A percentile compares a stretch with the other conserved stretches of the same genome.
phyloP scores from a whole-genome alignment of 2,113 vertebrate species.

The Camelus dromedarius region DNA sequence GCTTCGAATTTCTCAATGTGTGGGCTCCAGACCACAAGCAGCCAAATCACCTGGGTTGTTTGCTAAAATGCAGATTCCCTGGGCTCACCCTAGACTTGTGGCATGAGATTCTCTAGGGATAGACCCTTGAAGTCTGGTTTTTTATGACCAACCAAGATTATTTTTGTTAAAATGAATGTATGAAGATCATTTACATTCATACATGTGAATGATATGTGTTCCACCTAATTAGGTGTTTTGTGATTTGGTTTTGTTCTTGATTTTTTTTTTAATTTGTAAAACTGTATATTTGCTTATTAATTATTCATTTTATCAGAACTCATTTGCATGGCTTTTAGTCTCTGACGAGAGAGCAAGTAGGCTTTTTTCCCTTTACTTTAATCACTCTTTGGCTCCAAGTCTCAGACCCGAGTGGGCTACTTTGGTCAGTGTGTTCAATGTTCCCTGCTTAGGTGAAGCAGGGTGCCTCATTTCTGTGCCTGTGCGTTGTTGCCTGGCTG shows the following conservation, averaged over 20 bases:
- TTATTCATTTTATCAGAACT: slow-evolving; percentile 37
- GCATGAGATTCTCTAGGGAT: neutral
- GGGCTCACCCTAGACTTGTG: neutral
- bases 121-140: neutral
- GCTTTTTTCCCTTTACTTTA: neutral
- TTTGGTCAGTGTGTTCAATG: neutral
- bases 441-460: neutral
- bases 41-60: neutral
- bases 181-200: neutral
- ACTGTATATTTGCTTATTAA: neutral
- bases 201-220: neutral
- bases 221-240: neutral
- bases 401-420: neutral
- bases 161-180: slow-evolving; percentile 22
- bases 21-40: neutral
- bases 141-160: neutral
- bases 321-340: slow-evolving; percentile 4
- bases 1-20: neutral
- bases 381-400: neutral
- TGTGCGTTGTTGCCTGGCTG: neutral
- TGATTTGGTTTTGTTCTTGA: slow-evolving; percentile 34
- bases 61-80: neutral
- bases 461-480: neutral
- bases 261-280: neutral
- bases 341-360: neutral